Base-by-base conservation (phyloP, 2,113 vertebrate species). In the Zosterops pallidus region DNA sequence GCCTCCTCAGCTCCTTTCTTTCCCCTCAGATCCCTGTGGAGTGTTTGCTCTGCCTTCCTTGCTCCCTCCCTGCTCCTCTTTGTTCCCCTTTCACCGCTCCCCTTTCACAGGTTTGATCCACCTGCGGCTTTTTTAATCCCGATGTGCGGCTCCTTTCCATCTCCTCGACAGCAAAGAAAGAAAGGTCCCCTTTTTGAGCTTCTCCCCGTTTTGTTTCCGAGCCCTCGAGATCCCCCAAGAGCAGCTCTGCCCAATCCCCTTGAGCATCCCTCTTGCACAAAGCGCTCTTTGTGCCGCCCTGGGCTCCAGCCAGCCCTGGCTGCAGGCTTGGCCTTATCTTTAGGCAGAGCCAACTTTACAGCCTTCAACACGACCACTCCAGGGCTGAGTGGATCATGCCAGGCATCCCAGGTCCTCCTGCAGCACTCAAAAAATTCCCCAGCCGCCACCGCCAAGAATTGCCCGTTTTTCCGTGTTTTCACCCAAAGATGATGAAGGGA, bases 271-370 rank as follows among this genome's bases (percentile, higher is more conserved):
- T 0, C 42, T 15, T 1, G 0, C 31, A 96, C 95, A 97, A 96
- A 95, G 86, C 89, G 4, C 31, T 57, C 95, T 92, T 97, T 95
- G 92, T 95, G 89, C 83, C 4, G 35, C 18, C 0, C 62, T 96
- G 95, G 95, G 86, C 62, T 81, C 56, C 91, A 37, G 94, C 94
- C 96, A 97, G 96, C 91, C 64, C n/a, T 4, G 91, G 16, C 86
- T 68, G 68, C 52, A 4, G 70, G 76, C 68, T 64, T 80, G 5
- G 19, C 17, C 29, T 94, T 81, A 83, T 82, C 89, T 91, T 60
- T 1, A 24, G 85, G 67, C 22, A 4, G 37, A 82, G 88, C 57
- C 20, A 4, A 62, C 31, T 2, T 33, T 57, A 9, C 44, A 5
- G 4, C 60, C 88, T 75, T 24, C 90, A 31, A 74, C 60, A 67